Base-by-base conservation (phyloP, 2,888 invertebrate species). In the Dicyrtoma fusca region DNA sequence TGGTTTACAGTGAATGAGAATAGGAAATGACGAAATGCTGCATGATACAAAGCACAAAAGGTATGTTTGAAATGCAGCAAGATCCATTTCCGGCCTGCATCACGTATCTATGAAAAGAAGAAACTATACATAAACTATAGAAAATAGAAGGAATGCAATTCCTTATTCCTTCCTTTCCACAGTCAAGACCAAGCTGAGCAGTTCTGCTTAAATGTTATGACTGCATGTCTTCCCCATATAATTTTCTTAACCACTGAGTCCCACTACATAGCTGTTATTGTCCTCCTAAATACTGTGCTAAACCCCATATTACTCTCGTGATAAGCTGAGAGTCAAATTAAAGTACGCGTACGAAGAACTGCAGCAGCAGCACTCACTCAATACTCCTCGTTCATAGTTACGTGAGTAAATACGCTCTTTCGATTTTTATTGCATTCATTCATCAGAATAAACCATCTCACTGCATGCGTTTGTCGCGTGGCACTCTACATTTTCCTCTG, bases 181-280 rank as follows among this genome's bases (percentile, higher is more conserved):
- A 51, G 17, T 10, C 2, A 19, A 51, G 19, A 51, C 3, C 51
- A 44, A 44, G 34, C 8, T 34, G 34, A 34, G 34, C 3, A 34
- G 34, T 34, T 34, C 34, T 34, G 34, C 8, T 34, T 34, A 34
- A 34, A 34, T 34, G 34, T 34, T 34, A 34, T 34, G 34, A 3
- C 34, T 34, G 34, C 34, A 34, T 25, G 55, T 55, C 21, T 21
- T 55, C 23, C 21, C 55, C 21, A 55, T 55, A 55, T 55, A 55
- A 55, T 55, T 55, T 55, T 55, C 55, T 4, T 25, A 55, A 55
- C 55, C 49, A 49, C 49, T 14, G 49, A 49, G 17, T 49, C 49
- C 14, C n/a, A 49, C 49, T 49, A 49, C n/a, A 14, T 49, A 49
- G 13, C 55, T 55, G 5, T 21, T 4, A 49, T 55, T 55, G 55